Evolutionary conservation across 2,113 vertebrate species (phyloP), one percentile per base, ranked within the genome.

Genomic region (Passer montanus): DNA sequence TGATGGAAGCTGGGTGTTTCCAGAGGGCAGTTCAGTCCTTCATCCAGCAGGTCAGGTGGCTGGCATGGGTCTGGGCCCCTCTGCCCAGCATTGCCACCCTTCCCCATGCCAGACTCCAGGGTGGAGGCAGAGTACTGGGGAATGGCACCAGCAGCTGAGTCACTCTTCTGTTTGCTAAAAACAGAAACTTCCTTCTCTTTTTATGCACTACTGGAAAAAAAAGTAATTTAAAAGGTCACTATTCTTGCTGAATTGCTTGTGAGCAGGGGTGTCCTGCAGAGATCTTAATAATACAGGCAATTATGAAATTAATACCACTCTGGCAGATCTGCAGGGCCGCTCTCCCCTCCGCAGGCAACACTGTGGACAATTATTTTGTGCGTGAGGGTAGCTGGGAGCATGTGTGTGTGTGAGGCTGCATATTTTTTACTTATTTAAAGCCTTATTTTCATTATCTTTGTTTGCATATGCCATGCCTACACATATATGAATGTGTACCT

Each of bases 291-390:
- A 95, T 83, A 50, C 43, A 91, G 82, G 89, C 84, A 94, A 83
- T 96, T 89, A 95, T 58, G 81, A 92, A 94, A 96, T 94, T 95
- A 96, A 94, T 93, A 78, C 72, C 69, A 77, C 68, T 86, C 93
- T 46, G 87, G 88, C 92, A 77, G 52, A 64, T 67, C 92, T 63
- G 84, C 92, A 74, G 93, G 87, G 75, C 87, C 6, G 11, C 82
- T 94, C 82, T 95, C 74, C 83, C 83, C 62, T 90, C 74, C 0
- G 4, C 64, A 72, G 87, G 78, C 95, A 35, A 1, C 11, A 53
- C 78, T 73, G 81, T 33, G 78, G 88, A 83, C 92, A 79, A 77
- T 93, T 74, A 86, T 74, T 59, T 59, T 50, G 72, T 77, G 79
- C 6, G 1, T 67, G 86, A 80, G 86, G 78, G 82, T 66, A 13